Evolutionary conservation across 2,888 invertebrate species (phyloP).

Genomic region (Drosophila acutilabella): DNA sequence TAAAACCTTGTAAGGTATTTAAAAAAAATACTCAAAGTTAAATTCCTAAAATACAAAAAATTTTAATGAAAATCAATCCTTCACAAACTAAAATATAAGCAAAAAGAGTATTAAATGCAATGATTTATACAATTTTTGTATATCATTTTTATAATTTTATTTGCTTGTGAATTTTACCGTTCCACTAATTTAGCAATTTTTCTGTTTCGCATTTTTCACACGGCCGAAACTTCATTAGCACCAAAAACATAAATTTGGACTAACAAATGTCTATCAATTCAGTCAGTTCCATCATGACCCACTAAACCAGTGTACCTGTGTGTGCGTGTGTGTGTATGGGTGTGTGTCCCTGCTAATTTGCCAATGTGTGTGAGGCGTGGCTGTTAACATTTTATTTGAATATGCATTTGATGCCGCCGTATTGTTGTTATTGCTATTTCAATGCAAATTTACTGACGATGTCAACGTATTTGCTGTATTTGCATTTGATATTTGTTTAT

Average conservation of each 20-base stretch:
- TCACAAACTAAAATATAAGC: too few species aligned
- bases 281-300: conserved; percentile 65
- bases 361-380: conserved; percentile 31
- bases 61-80: too few species aligned
- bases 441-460: conserved; percentile 65
- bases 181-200: conserved; percentile 51
- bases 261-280: conserved; percentile 25
- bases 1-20: too few species aligned
- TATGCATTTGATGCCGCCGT: conserved; percentile 28
- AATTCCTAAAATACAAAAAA: too few species aligned
- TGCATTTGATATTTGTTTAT: conserved; percentile 39
- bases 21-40: too few species aligned
- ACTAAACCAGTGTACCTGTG: conserved; percentile 40
- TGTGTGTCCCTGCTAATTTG: conserved; percentile 66
- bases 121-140: too few species aligned
- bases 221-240: conserved; percentile 62
- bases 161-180: conserved; percentile 48
- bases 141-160: conserved; percentile 11
- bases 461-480: conserved; percentile 46
- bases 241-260: conserved; percentile 39
- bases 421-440: conserved; percentile 41
- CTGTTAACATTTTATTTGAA: conserved; percentile 38
- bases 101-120: too few species aligned
- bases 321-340: conserved; percentile 42
- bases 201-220: background rate